Conservation (phyloP, 2,888 invertebrate species). For the Melinaea marsaeus region DNA sequence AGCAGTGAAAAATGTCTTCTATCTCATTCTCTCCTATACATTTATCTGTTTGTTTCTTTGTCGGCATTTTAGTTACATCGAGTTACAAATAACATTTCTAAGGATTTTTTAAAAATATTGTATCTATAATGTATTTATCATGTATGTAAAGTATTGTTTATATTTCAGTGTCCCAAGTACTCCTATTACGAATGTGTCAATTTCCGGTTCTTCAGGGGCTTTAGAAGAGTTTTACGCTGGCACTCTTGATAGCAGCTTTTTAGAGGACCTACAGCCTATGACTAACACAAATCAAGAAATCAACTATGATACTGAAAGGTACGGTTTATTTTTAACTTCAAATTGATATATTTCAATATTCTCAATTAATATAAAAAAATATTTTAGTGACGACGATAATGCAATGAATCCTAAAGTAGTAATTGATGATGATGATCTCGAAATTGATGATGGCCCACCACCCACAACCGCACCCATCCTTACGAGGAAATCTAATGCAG, state of each 20-base stretch:
- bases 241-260: slow-evolving; percentile 85
- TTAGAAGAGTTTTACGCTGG: slow-evolving; percentile 80
- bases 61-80: too few species aligned
- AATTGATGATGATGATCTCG: slow-evolving; percentile 89
- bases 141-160: neutral
- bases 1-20: too few species aligned
- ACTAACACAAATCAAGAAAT: slow-evolving; percentile 45
- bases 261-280: slow-evolving; percentile 79
- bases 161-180: slow-evolving; percentile 48
- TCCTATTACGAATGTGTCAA: slow-evolving; percentile 45
- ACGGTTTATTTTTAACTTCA: slow-evolving; percentile 11
- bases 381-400: slow-evolving; percentile 80
- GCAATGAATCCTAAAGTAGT: slow-evolving; percentile 88
- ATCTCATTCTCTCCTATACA: too few species aligned
- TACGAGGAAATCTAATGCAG: slow-evolving; percentile 29
- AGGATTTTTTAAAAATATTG: neutral
- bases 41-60: too few species aligned
- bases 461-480: slow-evolving; percentile 31
- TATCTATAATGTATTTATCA: too few species aligned
- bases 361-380: neutral
- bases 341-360: too few species aligned
- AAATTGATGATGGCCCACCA: slow-evolving; percentile 51
- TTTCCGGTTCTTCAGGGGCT: slow-evolving; percentile 80
- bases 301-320: slow-evolving; percentile 63
- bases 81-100: too few species aligned